Base-by-base conservation (phyloP, 2,888 invertebrate species). In the Cremastinae sp. region DNA sequence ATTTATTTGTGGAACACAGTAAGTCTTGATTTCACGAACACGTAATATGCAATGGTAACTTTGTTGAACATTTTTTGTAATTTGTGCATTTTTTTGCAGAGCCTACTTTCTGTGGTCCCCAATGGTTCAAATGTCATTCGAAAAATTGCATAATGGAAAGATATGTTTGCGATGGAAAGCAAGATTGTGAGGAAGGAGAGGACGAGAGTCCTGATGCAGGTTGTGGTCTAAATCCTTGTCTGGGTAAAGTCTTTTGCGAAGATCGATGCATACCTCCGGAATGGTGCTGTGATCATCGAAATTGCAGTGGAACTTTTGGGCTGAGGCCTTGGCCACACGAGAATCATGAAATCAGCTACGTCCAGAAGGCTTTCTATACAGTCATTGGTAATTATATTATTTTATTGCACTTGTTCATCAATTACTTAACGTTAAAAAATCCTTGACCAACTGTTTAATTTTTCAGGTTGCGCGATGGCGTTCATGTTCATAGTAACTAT, bases 151-250 rank as follows among this genome's bases (percentile, higher is more conserved):
- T 92, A 37, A 89, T 88, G 71, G 86, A 87, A 55, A 90, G 91
- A 80, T 92, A 90, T 82, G 87, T 91, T 4, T 92, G 92, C 82
- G 92, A 92, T 84, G 92, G 92, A 1, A 89, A 88, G 76, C 81
- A 82, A 14, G 92, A 92, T 82, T 92, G 92, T 79, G 90, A 88
- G 71, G 91, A 90, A 80, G 91, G 91, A 20, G 90, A 90, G 37
- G 92, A 92, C 84, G 92, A 92, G 83, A 87, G 88, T 78, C 62
- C 78, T 14, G 86, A 86, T 37, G 83, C 85, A 2, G 91, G 90
- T 71, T 84, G 88, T 49, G 89, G 86, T 8, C 51, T 64, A 2
- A 86, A 90, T 80, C 90, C 91, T n/a, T 91, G 89, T 84, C 90
- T 80, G 90, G 91, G 91, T 69, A 90, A 90, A 83, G 83, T 91